Evolutionary conservation across 2,113 vertebrate genomes (phyloP), one percentile per base, ranked within the genome.

Genomic region (Etheostoma cragini): DNA sequence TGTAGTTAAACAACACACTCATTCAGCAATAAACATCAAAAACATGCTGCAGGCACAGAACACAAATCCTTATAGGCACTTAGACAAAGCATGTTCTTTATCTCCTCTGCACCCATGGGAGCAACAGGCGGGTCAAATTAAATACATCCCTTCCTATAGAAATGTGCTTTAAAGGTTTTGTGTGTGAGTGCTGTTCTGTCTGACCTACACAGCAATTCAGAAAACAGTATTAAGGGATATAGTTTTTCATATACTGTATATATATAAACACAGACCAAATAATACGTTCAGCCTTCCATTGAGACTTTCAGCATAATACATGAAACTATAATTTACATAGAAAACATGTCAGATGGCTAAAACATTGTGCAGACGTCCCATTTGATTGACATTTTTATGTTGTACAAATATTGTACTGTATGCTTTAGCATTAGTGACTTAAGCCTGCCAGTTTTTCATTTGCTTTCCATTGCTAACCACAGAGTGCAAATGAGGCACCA

Each of bases 111-210:
- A 64, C 47, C 45, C 11, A 30, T 62, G 22, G 14, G 26, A 73
- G 57, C 53, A 78, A 70, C 24, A 70, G 83, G 4, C 47, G n/a
- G 2, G 67, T 80, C 57, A 78, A 22, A 58, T 69, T 56, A 62
- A 66, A 52, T 8, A 12, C 72, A 49, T 54, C 22, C 8, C 13
- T 58, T 60, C 42, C n/a, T 58, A 49, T 13, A 64, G 35, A 21
- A 30, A 70, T 50, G 52, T 33, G 30, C 30, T 42, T 19, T 11
- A 17, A 33, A 46, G 22, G 8, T 49, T n/a, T 54, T 22, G 45
- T 33, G 33, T 19, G 58, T 33, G 19, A 60, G 13, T 57, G 8
- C 21, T 50, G 62, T 8, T 6, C n/a, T 45, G 15, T 30, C 35
- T 33, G 69, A 50, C 3, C 65, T 17, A 16, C n/a, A 5, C 26